Conservation (phyloP, 2,888 invertebrate species). For the Drosophila longiperda region DNA sequence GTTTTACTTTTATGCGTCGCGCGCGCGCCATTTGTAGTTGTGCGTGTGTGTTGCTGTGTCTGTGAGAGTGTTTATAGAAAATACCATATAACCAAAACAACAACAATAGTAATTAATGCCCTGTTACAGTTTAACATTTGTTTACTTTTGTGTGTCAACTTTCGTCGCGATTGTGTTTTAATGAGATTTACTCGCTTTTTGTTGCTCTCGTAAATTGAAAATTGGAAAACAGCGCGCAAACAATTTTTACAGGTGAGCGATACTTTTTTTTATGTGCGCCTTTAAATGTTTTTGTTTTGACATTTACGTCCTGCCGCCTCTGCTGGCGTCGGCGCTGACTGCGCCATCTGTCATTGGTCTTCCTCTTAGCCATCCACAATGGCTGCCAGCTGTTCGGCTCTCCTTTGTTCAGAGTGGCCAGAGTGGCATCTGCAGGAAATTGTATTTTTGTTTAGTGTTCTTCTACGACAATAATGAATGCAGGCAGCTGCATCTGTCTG, state of each 20-base stretch:
- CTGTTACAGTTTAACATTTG: conserved; percentile 70
- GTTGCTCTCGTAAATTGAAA: conserved; percentile 33
- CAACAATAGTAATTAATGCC: conserved; percentile 54
- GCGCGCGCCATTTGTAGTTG: conserved; percentile 61
- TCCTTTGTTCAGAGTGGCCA: conserved; percentile 49
- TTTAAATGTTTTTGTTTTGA: conserved; percentile 49
- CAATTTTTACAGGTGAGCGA: conserved; percentile 44
- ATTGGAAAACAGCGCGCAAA: conserved; percentile 38
- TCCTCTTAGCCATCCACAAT: conserved; percentile 31
- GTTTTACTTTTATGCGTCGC: conserved; percentile 65
- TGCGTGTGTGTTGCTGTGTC: conserved; percentile 26
- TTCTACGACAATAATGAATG: conserved; percentile 46
- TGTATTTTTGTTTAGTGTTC: conserved; percentile 39
- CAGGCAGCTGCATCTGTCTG: conserved; percentile 61
- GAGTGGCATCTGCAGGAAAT: conserved; percentile 73
- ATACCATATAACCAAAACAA: conserved; percentile 68
- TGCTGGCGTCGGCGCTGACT: conserved; percentile 38
- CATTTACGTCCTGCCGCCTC: conserved; percentile 64
- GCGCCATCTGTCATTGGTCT: conserved; percentile 69
- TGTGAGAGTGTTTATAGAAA: conserved; percentile 58
- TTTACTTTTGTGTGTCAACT: conserved; percentile 77
- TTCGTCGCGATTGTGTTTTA: conserved; percentile 57
- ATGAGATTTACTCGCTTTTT: conserved; percentile 42
- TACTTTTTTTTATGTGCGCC: conserved; percentile 21
- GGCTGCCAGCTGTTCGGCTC: conserved; percentile 70